phyloP scores from a whole-genome alignment of 2,888 invertebrate genomes.

The Cabera pusaria region DNA sequence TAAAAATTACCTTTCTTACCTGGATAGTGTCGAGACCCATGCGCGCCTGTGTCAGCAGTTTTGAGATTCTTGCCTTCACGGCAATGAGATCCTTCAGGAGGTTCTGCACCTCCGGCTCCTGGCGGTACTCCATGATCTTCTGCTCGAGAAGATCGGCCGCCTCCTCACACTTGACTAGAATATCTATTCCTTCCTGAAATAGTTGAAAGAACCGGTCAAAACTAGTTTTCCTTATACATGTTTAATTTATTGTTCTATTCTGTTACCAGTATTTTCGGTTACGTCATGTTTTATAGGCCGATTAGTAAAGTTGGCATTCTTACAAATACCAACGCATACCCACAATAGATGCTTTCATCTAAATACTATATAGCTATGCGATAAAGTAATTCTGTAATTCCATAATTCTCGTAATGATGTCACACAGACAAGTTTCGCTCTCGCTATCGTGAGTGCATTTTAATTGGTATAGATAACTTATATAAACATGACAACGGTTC shows the following conservation, averaged over 20 bases:
- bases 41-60: constrained; percentile 87
- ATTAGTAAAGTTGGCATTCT: background rate
- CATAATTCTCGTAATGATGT: constrained; percentile 1
- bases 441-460: constrained; percentile 17
- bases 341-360: no score
- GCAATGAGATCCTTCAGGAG: constrained; percentile 81
- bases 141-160: constrained; percentile 86
- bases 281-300: no score
- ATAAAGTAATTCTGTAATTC: no score
- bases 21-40: constrained; percentile 84
- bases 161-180: constrained; percentile 87
- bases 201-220: background rate
- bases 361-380: no score
- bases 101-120: constrained; percentile 85
- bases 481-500: constrained; percentile 41
- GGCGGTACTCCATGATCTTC: constrained; percentile 84
- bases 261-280: no score
- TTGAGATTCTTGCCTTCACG: constrained; percentile 86
- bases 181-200: constrained; percentile 87
- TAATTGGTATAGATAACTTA: constrained; percentile 20
- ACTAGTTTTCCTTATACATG: no score
- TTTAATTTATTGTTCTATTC: no score
- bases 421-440: constrained; percentile 2
- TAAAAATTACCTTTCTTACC: constrained; percentile 76
- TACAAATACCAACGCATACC: no score